Percentiles rank a stretch among this genome's conserved stretches.
These are phyloP conservation scores for Leuciscus idus DNA, from an alignment of 2,113 vertebrate genomes.

Conservation along the genomic window DNA sequence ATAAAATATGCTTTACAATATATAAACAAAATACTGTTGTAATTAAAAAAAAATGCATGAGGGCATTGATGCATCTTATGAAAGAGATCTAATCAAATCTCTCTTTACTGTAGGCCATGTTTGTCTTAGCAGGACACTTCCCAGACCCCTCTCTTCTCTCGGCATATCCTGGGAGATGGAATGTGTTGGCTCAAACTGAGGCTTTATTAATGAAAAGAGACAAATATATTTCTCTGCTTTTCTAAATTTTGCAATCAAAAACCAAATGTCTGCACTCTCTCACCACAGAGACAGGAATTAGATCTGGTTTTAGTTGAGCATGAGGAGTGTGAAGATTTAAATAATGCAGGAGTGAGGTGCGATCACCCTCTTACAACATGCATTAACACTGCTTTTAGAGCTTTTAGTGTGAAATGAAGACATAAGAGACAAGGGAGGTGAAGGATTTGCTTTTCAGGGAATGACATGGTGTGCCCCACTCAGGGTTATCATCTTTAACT, in stretches of 20 bases:
- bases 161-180: constrained; percentile 24
- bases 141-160: constrained; percentile 26
- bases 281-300: constrained; percentile 9
- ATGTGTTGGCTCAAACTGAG: constrained; percentile 19
- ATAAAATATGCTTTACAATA: neutral
- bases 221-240: constrained; percentile 9
- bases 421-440: neutral
- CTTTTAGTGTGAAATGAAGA: constrained; percentile 49
- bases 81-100: constrained; percentile 21
- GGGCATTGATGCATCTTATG: neutral
- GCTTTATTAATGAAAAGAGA: constrained; percentile 19
- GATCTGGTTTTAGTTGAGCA: constrained; percentile 6
- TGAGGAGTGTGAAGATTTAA: constrained; percentile 48
- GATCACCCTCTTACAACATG: constrained; percentile 60
- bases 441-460: neutral
- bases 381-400: neutral
- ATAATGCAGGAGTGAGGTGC: constrained; percentile 53
- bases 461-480: neutral
- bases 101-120: neutral
- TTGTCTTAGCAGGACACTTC: constrained; percentile 15
- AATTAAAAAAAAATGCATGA: neutral
- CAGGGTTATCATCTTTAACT: neutral
- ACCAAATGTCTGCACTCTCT: neutral
- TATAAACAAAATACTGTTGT: too few relatives aligned
- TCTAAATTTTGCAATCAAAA: neutral